Conservation (phyloP, 2,888 invertebrate species). For the Sesamia inferens region DNA sequence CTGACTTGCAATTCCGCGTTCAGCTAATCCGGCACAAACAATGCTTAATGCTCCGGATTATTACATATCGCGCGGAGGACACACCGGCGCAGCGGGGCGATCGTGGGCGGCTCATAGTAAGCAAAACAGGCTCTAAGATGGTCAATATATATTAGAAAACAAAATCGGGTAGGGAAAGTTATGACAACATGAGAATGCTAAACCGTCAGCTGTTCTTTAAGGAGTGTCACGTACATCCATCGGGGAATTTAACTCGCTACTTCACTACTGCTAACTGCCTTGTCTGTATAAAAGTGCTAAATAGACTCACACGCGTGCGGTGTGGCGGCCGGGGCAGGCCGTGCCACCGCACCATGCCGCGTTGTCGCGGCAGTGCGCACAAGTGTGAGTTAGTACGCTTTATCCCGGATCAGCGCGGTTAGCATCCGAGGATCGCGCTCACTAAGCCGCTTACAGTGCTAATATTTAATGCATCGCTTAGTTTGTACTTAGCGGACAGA, state of each 20-base stretch:
- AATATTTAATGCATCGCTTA: conserved; percentile 66
- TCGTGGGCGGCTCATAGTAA: background rate
- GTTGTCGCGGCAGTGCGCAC: conserved; percentile 17
- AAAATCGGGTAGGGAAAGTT: background rate
- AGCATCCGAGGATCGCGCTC: conserved; percentile 33
- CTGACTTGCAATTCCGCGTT: conserved; percentile 35
- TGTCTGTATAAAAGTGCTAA: background rate
- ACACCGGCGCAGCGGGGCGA: background rate
- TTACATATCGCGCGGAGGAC: conserved; percentile 34
- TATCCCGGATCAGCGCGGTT: conserved; percentile 52
- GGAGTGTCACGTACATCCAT: background rate
- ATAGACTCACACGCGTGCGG: background rate
- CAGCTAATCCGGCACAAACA: conserved; percentile 60
- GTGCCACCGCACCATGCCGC: background rate
- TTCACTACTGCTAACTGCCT: background rate
- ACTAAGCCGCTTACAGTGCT: conserved; percentile 68
- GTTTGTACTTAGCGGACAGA: conserved; percentile 57
- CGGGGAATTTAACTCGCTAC: background rate
- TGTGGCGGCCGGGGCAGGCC: background rate
- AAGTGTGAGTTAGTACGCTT: conserved; percentile 55
- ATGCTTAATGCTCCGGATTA: conserved; percentile 54
- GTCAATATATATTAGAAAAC: background rate
- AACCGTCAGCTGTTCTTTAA: too few relatives aligned
- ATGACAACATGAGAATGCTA: background rate
- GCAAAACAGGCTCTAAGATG: background rate